Evolutionary conservation across 2,797 vertebrate genomes (phyloP).

Genomic region (Hozukius guyotensis): DNA sequence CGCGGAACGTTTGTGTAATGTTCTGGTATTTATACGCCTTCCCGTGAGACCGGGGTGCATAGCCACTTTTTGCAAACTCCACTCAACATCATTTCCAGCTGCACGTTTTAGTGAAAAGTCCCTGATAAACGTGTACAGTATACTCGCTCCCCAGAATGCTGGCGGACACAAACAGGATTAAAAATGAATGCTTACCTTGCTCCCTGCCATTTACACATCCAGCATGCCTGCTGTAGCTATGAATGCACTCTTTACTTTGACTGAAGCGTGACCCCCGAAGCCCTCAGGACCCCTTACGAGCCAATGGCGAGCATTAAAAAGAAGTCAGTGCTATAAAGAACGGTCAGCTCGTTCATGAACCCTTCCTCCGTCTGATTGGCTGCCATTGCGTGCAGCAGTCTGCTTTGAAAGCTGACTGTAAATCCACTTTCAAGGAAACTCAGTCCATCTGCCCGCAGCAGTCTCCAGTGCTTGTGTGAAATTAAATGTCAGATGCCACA

Average conservation of each 20-base stretch:
- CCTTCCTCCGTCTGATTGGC: constrained; percentile 8
- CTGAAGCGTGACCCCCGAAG: not conserved
- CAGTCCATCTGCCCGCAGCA: constrained; percentile 30
- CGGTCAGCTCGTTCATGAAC: not conserved
- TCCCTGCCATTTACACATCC: not conserved
- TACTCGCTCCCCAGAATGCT: not conserved
- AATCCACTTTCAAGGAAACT: constrained; percentile 49
- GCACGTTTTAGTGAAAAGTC: not conserved
- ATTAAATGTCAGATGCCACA: constrained; percentile 48
- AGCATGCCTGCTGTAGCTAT: not conserved
- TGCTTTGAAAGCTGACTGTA: constrained; percentile 44
- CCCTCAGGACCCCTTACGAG: not conserved
- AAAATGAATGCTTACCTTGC: not conserved
- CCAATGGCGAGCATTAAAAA: not conserved
- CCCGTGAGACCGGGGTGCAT: no score
- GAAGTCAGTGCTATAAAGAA: not conserved
- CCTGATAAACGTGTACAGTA: not conserved
- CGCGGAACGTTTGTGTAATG: no score
- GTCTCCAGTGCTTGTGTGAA: constrained; percentile 31
- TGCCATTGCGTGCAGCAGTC: not conserved
- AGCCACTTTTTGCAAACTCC: no score
- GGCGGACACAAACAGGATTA: not conserved
- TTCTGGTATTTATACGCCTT: no score
- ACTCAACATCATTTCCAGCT: not conserved
- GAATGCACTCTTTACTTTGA: not conserved